Evolutionary conservation across 2,888 invertebrate species (phyloP).

Genomic region (Tetramorium bicarinatum): DNA sequence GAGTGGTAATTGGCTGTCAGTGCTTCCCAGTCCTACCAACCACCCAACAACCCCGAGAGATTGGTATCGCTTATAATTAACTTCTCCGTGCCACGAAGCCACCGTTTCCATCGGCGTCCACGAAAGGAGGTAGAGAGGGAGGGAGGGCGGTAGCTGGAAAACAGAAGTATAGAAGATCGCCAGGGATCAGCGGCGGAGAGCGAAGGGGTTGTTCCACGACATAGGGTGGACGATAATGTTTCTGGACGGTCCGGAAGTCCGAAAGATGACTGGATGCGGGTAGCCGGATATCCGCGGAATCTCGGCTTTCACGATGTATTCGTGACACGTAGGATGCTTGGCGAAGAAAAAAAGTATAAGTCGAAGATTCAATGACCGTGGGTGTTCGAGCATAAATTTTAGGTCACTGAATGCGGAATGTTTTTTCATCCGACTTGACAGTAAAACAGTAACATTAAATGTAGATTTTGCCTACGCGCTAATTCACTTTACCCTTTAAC

Average conservation of each 20-base stretch:
- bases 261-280: constrained; percentile 48
- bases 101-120: constrained; percentile 83
- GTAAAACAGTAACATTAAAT: background rate
- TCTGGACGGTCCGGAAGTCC: constrained; percentile 56
- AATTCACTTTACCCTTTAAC: background rate
- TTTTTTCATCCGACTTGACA: background rate
- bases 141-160: constrained; percentile 49
- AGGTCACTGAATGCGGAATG: background rate
- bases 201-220: constrained; percentile 3
- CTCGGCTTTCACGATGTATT: constrained; percentile 6
- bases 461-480: background rate
- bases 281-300: constrained; percentile 41
- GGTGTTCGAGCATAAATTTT: constrained; percentile 7
- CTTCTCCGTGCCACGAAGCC: constrained; percentile 86
- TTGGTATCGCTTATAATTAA: constrained; percentile 87
- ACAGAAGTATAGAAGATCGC: constrained; percentile 46
- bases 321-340: constrained; percentile 2
- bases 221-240: constrained; percentile 41
- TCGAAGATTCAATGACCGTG: constrained; percentile 51
- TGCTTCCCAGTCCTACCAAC: constrained; percentile 85
- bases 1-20: constrained; percentile 87
- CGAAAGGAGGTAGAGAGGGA: constrained; percentile 64
- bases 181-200: constrained; percentile 45
- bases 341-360: constrained; percentile 29
- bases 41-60: constrained; percentile 86